Evolutionary conservation across 2,113 vertebrate genomes (phyloP).

Genomic region (Lasiurus cinereus): DNA sequence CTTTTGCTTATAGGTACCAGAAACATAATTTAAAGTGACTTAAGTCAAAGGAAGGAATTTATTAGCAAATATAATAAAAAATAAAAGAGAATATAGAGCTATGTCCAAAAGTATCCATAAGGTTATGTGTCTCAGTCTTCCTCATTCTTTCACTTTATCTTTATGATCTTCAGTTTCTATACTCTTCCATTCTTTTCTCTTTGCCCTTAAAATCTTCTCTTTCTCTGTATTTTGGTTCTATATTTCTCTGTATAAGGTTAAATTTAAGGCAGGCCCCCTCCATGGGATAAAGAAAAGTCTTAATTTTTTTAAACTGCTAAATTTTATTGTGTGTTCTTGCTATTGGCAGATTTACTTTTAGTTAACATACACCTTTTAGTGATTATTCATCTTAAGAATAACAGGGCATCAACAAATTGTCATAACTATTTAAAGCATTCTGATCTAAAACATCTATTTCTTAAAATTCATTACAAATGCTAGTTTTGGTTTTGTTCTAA

Average conservation of each 20-base stretch:
- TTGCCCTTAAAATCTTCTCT: not conserved
- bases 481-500: not conserved
- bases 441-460: not conserved
- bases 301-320: not conserved
- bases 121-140: not conserved
- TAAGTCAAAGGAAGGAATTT: not conserved
- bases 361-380: not conserved
- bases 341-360: not conserved
- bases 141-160: not conserved
- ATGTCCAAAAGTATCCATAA: not conserved
- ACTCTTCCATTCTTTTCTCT: not conserved
- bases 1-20: not conserved
- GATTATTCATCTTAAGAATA: not conserved
- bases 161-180: not conserved
- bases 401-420: not conserved
- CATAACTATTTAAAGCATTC: not conserved
- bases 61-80: not conserved
- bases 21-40: not conserved
- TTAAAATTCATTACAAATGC: constrained; percentile 34
- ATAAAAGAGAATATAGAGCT: not conserved
- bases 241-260: not conserved
- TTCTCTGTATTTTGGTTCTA: not conserved
- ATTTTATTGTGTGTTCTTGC: not conserved
- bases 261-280: not conserved
- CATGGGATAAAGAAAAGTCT: not conserved